Conservation (phyloP, 2,888 invertebrate species). For the Ceramica pisi region DNA sequence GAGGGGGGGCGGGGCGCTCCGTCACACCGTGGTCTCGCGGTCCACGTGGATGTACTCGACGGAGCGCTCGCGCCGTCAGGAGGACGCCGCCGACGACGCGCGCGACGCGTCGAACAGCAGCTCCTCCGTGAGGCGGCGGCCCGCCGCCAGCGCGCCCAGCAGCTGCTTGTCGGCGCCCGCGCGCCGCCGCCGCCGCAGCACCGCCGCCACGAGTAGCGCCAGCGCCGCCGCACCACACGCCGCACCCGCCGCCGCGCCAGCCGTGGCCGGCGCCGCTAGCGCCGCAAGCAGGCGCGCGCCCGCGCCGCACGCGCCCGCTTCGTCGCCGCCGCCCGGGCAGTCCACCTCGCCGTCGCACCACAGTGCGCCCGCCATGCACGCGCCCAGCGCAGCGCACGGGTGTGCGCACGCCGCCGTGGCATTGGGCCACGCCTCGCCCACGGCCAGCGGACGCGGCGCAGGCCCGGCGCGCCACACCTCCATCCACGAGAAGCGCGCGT, state of each 20-base stretch:
- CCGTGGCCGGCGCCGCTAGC: slow-evolving; percentile 92
- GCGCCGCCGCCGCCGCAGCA: slow-evolving; percentile 90
- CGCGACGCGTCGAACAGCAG: slow-evolving; percentile 92
- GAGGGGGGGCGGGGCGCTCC: slow-evolving; percentile 75
- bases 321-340: slow-evolving; percentile 85
- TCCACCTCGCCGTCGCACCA: slow-evolving; percentile 93
- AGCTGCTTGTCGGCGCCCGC: slow-evolving; percentile 91
- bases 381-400: slow-evolving; percentile 93
- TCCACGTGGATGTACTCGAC: slow-evolving; percentile 98
- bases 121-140: slow-evolving; percentile 93
- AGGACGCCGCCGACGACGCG: slow-evolving; percentile 91
- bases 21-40: slow-evolving; percentile 97
- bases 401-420: slow-evolving; percentile 78
- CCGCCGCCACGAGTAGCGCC: slow-evolving; percentile 82
- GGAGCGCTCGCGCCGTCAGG: slow-evolving; percentile 97
- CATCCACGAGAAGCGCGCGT: slow-evolving; percentile 95
- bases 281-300: slow-evolving; percentile 85
- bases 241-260: slow-evolving; percentile 88
- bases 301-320: slow-evolving; percentile 92
- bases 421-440: slow-evolving; percentile 88
- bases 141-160: slow-evolving; percentile 91
- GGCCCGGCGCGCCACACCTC: slow-evolving; percentile 76
- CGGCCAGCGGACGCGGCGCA: slow-evolving; percentile 57
- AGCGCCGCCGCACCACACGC: slow-evolving; percentile 88
- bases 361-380: slow-evolving; percentile 94